Conservation (phyloP, 2,797 vertebrate species). For the Enteromius mattozi region DNA sequence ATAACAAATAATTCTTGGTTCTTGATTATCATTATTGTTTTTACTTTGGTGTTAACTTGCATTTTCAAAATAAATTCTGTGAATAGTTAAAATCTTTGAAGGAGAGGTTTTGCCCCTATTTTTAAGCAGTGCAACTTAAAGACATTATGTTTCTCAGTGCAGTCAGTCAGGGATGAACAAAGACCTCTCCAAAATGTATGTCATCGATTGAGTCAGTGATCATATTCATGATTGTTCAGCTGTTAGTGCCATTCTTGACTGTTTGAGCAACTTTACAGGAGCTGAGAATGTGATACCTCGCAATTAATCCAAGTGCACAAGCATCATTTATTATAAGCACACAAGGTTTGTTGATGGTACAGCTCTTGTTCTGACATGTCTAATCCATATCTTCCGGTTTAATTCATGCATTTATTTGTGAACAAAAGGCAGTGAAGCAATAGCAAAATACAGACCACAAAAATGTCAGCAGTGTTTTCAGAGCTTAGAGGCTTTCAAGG, state of each 20-base stretch:
- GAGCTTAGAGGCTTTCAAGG: not conserved
- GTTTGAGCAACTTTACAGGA: slow-evolving; percentile 4
- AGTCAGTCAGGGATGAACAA: not conserved
- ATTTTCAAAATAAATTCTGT: not conserved
- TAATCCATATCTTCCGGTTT: slow-evolving; percentile 17
- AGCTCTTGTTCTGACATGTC: slow-evolving; percentile 20
- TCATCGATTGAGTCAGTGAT: too few species aligned
- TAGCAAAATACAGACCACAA: not conserved
- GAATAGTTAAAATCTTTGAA: too few species aligned
- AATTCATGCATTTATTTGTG: not conserved
- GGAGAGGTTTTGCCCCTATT: too few species aligned
- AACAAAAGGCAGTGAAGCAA: slow-evolving; percentile 3
- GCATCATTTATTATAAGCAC: not conserved
- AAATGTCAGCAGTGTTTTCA: slow-evolving; percentile 1
- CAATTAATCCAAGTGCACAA: not conserved
- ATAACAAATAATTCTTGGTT: not conserved
- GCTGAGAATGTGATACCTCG: not conserved
- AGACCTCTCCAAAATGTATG: not conserved
- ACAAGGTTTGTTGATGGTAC: not conserved
- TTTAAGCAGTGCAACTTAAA: not conserved
- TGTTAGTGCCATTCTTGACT: too few species aligned
- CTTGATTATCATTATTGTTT: too few species aligned
- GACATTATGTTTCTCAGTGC: not conserved
- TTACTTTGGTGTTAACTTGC: too few species aligned
- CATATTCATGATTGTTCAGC: too few species aligned